These are phyloP conservation scores for Myotis myotis DNA, from an alignment of 2,797 vertebrate species.

Conservation along the genomic window DNA sequence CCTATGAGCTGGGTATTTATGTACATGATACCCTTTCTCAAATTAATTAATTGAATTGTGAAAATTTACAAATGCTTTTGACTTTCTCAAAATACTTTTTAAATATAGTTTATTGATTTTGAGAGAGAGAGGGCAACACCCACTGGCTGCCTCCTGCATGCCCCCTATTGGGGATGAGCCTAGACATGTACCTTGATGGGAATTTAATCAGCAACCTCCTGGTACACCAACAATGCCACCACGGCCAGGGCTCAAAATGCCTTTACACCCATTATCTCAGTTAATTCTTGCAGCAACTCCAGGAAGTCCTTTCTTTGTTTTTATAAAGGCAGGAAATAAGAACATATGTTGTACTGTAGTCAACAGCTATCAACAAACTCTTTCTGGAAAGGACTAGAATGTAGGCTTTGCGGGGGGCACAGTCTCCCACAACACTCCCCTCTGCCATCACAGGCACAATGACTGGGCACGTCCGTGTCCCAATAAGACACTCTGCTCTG, in stretches of 20 bases:
- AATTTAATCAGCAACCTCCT: not conserved
- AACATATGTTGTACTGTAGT: not conserved
- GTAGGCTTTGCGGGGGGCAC: fast-evolving
- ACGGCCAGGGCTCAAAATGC: not conserved
- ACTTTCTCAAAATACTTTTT: not conserved
- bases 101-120: not conserved
- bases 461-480: no score
- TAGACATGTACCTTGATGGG: not conserved
- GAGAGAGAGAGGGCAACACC: not conserved
- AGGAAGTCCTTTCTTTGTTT: not conserved
- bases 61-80: not conserved
- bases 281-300: not conserved
- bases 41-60: not conserved
- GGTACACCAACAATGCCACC: not conserved
- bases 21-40: not conserved
- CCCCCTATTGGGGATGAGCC: not conserved
- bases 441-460: not conserved
- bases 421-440: not conserved
- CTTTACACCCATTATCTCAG: not conserved
- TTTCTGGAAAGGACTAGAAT: not conserved
- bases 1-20: not conserved
- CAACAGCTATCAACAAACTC: not conserved
- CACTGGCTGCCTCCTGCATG: not conserved
- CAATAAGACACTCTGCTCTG: not conserved
- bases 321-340: not conserved